Conservation (phyloP, 1,140 invertebrate species). For the Ostrea denselamellosa region DNA sequence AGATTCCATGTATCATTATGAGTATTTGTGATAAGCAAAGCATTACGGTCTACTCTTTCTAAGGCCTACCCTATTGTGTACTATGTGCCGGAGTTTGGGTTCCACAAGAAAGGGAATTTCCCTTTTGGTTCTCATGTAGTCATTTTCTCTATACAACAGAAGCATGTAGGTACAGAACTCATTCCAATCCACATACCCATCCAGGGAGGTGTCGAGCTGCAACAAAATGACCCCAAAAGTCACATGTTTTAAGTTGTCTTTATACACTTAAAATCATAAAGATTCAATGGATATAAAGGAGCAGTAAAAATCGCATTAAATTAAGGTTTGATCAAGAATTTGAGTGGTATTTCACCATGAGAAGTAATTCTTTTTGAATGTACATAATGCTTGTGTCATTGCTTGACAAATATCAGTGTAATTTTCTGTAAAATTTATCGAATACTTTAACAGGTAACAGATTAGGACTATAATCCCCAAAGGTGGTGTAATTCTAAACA, state of each 20-base stretch:
- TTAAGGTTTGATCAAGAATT: background rate
- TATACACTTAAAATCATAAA: slow-evolving; percentile 3
- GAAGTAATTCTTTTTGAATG: slow-evolving; percentile 22
- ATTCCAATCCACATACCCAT: slow-evolving; percentile 78
- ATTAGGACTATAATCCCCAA: background rate
- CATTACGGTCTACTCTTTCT: background rate
- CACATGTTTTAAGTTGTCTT: background rate
- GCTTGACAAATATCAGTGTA: background rate
- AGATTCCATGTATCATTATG: too few species aligned
- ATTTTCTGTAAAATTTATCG: background rate
- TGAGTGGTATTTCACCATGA: background rate
- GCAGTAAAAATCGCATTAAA: background rate
- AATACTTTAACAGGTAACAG: slow-evolving; percentile 14
- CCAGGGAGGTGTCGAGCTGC: slow-evolving; percentile 75
- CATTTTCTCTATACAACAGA: slow-evolving; percentile 76
- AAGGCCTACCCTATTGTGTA: slow-evolving; percentile 75
- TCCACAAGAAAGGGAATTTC: slow-evolving; percentile 77
- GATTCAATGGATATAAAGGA: background rate
- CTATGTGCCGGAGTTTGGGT: slow-evolving; percentile 76
- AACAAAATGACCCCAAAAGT: background rate
- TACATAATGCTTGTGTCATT: slow-evolving; percentile 14
- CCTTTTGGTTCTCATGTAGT: slow-evolving; percentile 75
- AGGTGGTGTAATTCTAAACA: background rate
- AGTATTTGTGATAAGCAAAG: too few species aligned
- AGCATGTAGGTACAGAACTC: slow-evolving; percentile 78